Percentiles rank a stretch among this genome's conserved stretches.
Evolutionary conservation across 2,797 vertebrate species (phyloP).

Genomic region (Eulemur rubriventer): DNA sequence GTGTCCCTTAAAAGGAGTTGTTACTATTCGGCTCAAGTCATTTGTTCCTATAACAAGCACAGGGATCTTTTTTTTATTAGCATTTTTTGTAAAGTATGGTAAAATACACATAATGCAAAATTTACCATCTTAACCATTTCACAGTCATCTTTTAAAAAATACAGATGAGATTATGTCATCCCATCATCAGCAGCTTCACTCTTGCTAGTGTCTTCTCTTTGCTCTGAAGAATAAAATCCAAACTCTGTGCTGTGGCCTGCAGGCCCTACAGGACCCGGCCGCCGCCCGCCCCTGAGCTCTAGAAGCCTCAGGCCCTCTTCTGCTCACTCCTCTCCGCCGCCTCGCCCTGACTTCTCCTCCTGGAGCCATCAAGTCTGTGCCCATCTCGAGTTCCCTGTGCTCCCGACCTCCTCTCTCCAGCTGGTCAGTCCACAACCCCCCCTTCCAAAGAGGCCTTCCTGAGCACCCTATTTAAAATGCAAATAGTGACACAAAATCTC

Average conservation of each 20-base stretch:
- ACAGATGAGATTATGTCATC: not conserved
- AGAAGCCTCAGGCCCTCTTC: fast-evolving
- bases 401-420: not conserved
- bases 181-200: not conserved
- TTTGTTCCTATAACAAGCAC: not conserved
- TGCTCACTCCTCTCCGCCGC: fast-evolving
- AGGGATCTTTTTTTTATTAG: not conserved
- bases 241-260: not conserved
- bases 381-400: not conserved
- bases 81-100: not conserved
- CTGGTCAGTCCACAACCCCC: not conserved
- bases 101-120: not conserved
- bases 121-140: not conserved
- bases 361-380: not conserved
- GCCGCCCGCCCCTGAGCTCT: not conserved
- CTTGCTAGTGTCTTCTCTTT: not conserved
- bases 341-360: fast-evolving
- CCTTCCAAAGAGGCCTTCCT: not conserved
- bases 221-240: not conserved
- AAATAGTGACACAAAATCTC: not conserved
- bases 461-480: not conserved
- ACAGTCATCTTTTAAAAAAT: not conserved
- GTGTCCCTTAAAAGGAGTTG: not conserved
- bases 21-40: not conserved
- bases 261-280: fast-evolving